Base-by-base conservation (phyloP, 2,797 vertebrate species). In the Phataginus tetradactyla region DNA sequence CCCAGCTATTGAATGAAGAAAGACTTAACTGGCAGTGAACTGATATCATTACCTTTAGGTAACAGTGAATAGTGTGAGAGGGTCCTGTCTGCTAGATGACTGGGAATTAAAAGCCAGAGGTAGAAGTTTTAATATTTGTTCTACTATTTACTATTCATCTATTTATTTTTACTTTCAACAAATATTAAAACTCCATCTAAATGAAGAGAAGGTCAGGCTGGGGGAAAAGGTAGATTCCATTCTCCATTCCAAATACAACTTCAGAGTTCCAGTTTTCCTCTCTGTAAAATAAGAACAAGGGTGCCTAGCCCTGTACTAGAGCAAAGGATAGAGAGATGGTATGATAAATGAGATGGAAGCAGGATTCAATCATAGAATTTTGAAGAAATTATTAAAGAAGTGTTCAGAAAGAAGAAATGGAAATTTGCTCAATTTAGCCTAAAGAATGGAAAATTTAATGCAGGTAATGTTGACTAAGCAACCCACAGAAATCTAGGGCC, bases 1-100 rank as follows among this genome's bases (percentile, higher is more conserved):
- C 93, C 72, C 84, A 96, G 95, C 96, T 96, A 95, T 95, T 98
- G 96, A 98, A 97, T 98, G 94, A 97, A 80, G 95, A 96, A 83
- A 97, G 96, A 84, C 85, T 96, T 94, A 96, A 97, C 95, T 92
- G 90, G 96, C 95, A 95, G 84, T 94, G 96, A 98, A 94, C 90
- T 42, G 0, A 39, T 96, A 95, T 88, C 95, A 95, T 97, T 97
- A 97, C 97, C 94, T 96, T 97, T 93, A 92, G 93, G 93, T 90
- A 80, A 97, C 96, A 45, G 63, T 92, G 83, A 92, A 61, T 88
- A 72, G 39, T 23, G n/a, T 13, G 10, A 32, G 34, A 27, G 11
- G 64, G 20, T 11, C 11, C 53, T 86, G 29, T 90, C 32, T 91
- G 79, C 34, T 79, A 74, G 71, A 29, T 15, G 42, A 45, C 9